Percentiles rank a stretch among this genome's conserved stretches.
phyloP scores from a whole-genome alignment of 2,888 invertebrate genomes.

The Stenoptilia bipunctidactyla region DNA sequence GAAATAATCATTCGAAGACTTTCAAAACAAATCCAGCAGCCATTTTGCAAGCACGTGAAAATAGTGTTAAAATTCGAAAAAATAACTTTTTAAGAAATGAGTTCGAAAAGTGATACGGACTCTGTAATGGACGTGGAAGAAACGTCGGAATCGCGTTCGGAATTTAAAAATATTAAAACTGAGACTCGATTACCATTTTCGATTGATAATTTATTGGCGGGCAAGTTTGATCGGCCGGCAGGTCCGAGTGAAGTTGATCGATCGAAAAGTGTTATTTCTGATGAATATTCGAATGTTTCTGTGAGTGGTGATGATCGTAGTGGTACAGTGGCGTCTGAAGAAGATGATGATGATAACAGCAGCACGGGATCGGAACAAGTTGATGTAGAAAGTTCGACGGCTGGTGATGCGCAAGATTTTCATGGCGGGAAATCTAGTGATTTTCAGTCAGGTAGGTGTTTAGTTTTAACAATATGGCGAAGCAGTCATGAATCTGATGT shows the following conservation, averaged over 20 bases:
- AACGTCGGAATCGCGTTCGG: conserved; percentile 8
- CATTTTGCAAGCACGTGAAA: background rate
- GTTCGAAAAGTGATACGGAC: conserved; percentile 12
- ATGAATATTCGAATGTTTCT: conserved; percentile 22
- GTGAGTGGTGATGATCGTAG: conserved; percentile 16
- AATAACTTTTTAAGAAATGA: conserved; percentile 12
- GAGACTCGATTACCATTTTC: conserved; percentile 52
- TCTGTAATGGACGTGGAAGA: conserved; percentile 34
- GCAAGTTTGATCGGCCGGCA: conserved; percentile 33
- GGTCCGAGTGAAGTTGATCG: background rate
- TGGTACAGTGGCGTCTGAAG: conserved; percentile 26
- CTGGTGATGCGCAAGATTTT: conserved; percentile 40
- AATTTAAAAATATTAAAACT: conserved; percentile 28
- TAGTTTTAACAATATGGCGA: too few species aligned
- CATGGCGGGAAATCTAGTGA: conserved; percentile 33
- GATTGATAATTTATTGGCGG: conserved; percentile 51
- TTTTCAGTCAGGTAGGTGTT: conserved; percentile 44
- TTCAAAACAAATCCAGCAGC: conserved; percentile 1
- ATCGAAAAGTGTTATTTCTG: conserved; percentile 14
- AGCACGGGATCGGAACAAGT: conserved; percentile 46
- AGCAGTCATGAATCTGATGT: too few species aligned
- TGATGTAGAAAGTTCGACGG: conserved; percentile 46
- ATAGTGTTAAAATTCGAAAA: conserved; percentile 4
- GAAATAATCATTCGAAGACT: conserved; percentile 2
- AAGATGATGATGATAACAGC: conserved; percentile 36